These are phyloP conservation scores for Oreortyx pictus DNA, from an alignment of 2,797 vertebrate genomes.

Conservation along the genomic window DNA sequence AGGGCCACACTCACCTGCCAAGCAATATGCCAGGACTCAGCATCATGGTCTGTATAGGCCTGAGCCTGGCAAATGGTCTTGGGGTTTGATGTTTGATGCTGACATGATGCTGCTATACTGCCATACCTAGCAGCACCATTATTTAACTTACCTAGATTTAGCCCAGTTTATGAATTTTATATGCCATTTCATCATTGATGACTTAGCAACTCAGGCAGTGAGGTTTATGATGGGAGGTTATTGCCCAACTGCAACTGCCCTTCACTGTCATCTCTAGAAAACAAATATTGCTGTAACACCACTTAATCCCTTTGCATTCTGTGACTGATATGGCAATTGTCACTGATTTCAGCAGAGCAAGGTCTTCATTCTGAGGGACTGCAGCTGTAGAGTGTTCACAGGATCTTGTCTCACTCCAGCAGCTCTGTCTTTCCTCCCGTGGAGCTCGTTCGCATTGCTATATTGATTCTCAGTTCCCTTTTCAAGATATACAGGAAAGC, in stretches of 20 bases:
- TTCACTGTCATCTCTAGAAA: not conserved
- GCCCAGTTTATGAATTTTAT: not conserved
- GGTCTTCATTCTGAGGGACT: not conserved
- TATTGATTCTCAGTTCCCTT: not conserved
- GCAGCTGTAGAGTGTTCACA: not conserved
- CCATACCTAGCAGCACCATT: not conserved
- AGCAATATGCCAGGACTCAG: not conserved
- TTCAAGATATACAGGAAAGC: not conserved
- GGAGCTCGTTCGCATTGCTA: not conserved
- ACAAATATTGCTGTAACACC: not conserved
- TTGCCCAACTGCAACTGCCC: not conserved
- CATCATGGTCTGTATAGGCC: not conserved
- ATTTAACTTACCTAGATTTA: not conserved
- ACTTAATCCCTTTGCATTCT: fast-evolving
- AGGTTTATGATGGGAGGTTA: not conserved
- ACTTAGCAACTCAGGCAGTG: not conserved
- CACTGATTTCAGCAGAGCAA: not conserved
- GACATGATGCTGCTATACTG: not conserved
- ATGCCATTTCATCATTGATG: not conserved
- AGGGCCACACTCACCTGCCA: not conserved
- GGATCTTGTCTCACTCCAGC: not conserved
- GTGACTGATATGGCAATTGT: not conserved
- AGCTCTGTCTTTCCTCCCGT: not conserved
- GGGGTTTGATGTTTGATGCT: not conserved
- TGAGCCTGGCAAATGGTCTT: fast-evolving